These are phyloP conservation scores for Melinaea menophilus DNA, from an alignment of 2,888 invertebrate species.

Conservation along the genomic window DNA sequence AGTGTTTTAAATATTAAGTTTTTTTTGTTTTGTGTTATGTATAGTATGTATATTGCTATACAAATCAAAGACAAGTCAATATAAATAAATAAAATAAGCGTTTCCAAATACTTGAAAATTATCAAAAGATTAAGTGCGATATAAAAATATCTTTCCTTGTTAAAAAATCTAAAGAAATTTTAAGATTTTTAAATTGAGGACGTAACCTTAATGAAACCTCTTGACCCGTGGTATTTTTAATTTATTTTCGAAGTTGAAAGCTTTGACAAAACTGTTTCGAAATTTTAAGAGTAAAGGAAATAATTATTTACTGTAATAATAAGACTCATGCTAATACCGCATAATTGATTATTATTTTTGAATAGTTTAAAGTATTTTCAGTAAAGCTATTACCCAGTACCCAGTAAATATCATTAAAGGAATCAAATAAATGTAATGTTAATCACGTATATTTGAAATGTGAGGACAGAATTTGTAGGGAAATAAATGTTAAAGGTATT, in stretches of 20 bases:
- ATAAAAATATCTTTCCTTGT: neutral
- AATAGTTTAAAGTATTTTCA: no score
- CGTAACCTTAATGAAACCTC: conserved; percentile 4
- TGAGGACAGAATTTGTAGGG: no score
- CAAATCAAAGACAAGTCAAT: neutral
- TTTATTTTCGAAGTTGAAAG: conserved; percentile 1
- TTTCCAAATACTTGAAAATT: neutral
- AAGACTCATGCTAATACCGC: no score
- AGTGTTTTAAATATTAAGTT: neutral
- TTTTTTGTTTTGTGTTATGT: neutral
- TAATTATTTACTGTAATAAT: neutral
- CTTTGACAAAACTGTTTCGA: neutral
- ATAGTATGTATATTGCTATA: neutral
- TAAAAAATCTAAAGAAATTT: neutral
- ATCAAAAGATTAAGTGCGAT: neutral
- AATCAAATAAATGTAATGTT: no score
- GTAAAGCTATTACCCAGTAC: no score
- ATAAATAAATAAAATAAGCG: neutral
- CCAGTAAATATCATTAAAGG: no score
- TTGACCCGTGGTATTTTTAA: conserved; percentile 1
- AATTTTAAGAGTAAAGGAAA: conserved; percentile 4
- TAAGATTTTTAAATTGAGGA: conserved; percentile 3
- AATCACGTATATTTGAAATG: no score
- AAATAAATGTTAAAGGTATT: no score
- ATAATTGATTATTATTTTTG: no score